Evolutionary conservation across 2,888 invertebrate species (phyloP), one percentile per base, ranked within the genome.

Genomic region (Unio pictorum): DNA sequence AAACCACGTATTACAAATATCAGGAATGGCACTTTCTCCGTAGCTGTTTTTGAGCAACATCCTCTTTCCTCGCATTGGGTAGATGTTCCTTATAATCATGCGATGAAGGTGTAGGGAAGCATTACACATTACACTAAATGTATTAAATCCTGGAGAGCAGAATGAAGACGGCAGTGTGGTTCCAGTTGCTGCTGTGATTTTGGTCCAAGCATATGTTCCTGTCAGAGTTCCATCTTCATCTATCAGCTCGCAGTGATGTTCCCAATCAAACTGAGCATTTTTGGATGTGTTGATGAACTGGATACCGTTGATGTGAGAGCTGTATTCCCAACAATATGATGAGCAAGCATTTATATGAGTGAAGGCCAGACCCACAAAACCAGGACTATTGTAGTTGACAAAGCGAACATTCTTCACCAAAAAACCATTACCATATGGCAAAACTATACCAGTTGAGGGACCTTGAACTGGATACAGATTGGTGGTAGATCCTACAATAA

Each of bases 161-260:
- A 54, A 30, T 28, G 23, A n/a, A 26, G 26, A 20, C 7, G 34
- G 56, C 8, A 55, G 11, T 1, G 11, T n/a, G n/a, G n/a, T 34
- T 0, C 34, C 34, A 34, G 34, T 8, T 34, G 8, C 11, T 17
- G 78, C 69, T 1, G 67, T 26, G 28, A 79, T 34, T 20, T 59
- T 68, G 3, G 5, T 34, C 1, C 63, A 57, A 55, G 65, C 66
- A 1, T 71, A 61, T 8, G 64, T 57, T 11, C 84, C 84, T 11
- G 81, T 78, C 11, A 88, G 70, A 1, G 83, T 68, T 3, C 86
- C 88, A 71, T 89, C 88, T 4, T 73, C 17, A 72, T 88, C 89
- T n/a, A 75, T 56, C 8, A 86, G 64, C 0, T 79, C 73, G 54
- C 74, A 78, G 58, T 84, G 81, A 61, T 73, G 64, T 7, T 65